These are phyloP conservation scores for Drosophila saltans DNA, from an alignment of 1,140 invertebrate species.

Conservation along the genomic window DNA sequence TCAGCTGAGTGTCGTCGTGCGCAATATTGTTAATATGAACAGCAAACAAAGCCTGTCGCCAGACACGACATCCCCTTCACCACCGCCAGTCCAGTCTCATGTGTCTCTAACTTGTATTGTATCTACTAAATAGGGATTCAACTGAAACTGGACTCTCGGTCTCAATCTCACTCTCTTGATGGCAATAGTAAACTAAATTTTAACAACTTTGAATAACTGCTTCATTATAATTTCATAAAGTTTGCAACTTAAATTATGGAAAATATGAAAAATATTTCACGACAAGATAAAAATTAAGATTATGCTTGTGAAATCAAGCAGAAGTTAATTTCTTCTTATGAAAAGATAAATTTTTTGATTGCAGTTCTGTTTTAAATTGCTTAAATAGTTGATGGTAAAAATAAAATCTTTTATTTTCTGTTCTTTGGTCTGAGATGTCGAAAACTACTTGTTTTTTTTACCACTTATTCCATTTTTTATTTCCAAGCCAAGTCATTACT, in stretches of 20 bases:
- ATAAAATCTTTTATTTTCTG: no score
- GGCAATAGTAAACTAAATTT: constrained; percentile 8
- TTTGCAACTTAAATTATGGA: constrained; percentile 4
- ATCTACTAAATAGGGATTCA: not conserved
- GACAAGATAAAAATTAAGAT: not conserved
- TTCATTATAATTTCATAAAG: constrained; percentile 11
- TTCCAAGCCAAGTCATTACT: not conserved
- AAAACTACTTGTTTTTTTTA: not conserved
- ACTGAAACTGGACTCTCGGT: constrained; percentile 2
- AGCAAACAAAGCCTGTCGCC: constrained; percentile 45
- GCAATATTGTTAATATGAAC: constrained; percentile 57
- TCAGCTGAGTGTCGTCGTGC: constrained; percentile 49
- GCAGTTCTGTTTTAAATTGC: no score
- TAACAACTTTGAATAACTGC: constrained; percentile 11
- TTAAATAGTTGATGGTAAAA: no score
- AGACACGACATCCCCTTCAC: not conserved
- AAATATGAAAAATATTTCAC: not conserved
- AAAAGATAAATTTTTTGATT: not conserved
- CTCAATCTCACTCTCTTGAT: constrained; percentile 9
- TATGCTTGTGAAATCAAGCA: not conserved
- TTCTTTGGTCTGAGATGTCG: no score
- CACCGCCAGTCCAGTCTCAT: constrained; percentile 7
- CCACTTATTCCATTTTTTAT: not conserved
- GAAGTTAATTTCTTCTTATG: not conserved
- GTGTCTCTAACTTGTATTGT: not conserved